Evolutionary conservation across 2,113 vertebrate species (phyloP), one percentile per base, ranked within the genome.

Genomic region (Helogale parvula): DNA sequence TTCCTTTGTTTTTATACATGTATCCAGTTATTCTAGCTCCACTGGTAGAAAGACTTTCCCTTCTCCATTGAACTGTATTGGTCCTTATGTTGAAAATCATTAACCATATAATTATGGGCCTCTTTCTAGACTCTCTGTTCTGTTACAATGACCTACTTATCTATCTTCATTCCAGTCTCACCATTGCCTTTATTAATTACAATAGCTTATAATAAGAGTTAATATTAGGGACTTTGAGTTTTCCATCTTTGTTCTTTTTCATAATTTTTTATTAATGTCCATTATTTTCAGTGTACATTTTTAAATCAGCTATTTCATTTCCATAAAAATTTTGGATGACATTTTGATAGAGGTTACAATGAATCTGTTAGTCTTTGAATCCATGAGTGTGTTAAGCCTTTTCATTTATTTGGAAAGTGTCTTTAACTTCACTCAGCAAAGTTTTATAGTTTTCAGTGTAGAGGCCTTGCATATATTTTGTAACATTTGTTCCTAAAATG

Each of bases 21-120:
- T 31, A 31, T 79, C n/a, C 23, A 84, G 17, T 71, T 65, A 31
- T 9, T 71, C 19, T 35, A 63, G 35, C 19, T 31, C 71, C 27
- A 5, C 1, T 47, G 16, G 19, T 23, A n/a, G 52, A 88, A 93
- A 90, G 5, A 83, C 2, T 72, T 72, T 60, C 2, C 50, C 33
- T 74, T 77, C 7, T 2, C 2, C 65, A 57, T 33, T 88, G 54
- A 96, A 91, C 21, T 71, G 2, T 57, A 21, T 82, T 90, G 15
- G 38, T 33, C 57, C 10, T 5, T 94, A 52, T 88, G 33, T 45
- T 84, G 31, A 92, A 91, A 96, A 41, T 79, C 69, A 92, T 95
- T 93, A 31, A 74, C 33, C 66, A 3, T 45, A 84, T 96, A 57
- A 94, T 80, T 66, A 88, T n/a, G 15, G 16, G 15, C 2, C n/a